A percentile compares a stretch with the other conserved stretches of the same genome.
Conservation (phyloP, 2,113 vertebrate genomes). For the Mustela lutreola region DNA sequence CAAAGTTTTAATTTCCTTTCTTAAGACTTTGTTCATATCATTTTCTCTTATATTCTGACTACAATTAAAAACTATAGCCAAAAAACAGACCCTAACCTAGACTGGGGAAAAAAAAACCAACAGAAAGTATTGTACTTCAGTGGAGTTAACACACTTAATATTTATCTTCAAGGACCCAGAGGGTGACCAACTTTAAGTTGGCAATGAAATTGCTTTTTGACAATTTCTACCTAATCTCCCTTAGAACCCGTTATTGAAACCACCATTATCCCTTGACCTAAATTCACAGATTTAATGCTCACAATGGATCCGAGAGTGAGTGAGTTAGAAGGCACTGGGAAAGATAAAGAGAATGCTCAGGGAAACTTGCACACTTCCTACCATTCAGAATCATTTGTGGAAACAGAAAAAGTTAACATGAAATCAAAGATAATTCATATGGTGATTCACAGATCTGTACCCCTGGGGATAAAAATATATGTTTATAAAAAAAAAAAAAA, state of each 20-base stretch:
- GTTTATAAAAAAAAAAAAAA: too few species aligned
- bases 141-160: neutral
- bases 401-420: constrained; percentile 27
- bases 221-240: constrained; percentile 25
- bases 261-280: constrained; percentile 19
- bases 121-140: neutral
- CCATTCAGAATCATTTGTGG: neutral
- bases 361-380: neutral
- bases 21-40: neutral
- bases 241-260: constrained; percentile 23
- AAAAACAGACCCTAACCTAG: constrained; percentile 30
- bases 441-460: too few species aligned
- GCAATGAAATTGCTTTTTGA: constrained; percentile 41
- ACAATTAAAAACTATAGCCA: neutral
- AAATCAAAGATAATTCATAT: constrained; percentile 6
- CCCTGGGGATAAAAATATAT: too few species aligned
- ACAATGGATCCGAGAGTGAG: neutral
- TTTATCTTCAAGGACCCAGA: constrained; percentile 46
- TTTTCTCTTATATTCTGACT: constrained; percentile 18
- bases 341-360: constrained; percentile 32
- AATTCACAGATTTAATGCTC: constrained; percentile 21
- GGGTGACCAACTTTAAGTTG: constrained; percentile 8
- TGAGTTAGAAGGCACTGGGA: neutral
- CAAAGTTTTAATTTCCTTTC: constrained; percentile 46
- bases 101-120: neutral